Percentiles rank a stretch among this genome's conserved stretches.
These are phyloP conservation scores for Orius insidiosus DNA, from an alignment of 1,140 invertebrate species.

Conservation along the genomic window DNA sequence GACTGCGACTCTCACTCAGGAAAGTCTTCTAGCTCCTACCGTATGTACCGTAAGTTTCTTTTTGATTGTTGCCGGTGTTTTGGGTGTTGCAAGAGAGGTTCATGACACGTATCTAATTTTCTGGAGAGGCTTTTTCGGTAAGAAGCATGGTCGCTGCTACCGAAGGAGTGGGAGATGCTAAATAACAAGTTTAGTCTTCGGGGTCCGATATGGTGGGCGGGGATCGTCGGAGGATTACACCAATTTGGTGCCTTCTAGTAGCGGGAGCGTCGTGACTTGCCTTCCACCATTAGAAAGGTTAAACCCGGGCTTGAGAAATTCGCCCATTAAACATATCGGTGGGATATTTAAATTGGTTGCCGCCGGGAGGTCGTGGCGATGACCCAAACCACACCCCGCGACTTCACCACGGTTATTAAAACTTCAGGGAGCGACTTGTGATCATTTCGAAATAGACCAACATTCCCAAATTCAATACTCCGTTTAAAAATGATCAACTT, in stretches of 20 bases:
- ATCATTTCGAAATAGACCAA: too few relatives aligned
- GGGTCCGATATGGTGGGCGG: constrained; percentile 10
- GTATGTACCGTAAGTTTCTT: constrained; percentile 27
- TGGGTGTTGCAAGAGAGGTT: not conserved
- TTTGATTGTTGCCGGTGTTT: not conserved
- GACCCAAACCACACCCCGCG: too few relatives aligned
- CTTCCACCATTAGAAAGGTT: constrained; percentile 12
- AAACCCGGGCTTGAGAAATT: constrained; percentile 10
- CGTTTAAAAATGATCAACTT: too few relatives aligned
- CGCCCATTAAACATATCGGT: constrained; percentile 12
- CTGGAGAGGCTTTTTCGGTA: not conserved
- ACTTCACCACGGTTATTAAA: too few relatives aligned
- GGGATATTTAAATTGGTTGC: constrained; percentile 11
- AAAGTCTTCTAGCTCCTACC: constrained; percentile 24
- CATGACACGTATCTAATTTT: constrained; percentile 10
- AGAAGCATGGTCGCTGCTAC: not conserved
- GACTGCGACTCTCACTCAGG: constrained; percentile 17
- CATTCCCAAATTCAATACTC: too few relatives aligned
- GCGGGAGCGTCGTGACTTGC: constrained; percentile 8
- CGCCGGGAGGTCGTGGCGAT: constrained; percentile 1
- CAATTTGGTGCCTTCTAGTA: constrained; percentile 11
- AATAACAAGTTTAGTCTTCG: constrained; percentile 3
- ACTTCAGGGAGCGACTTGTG: too few relatives aligned
- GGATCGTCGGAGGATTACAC: constrained; percentile 2
- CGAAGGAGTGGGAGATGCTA: constrained; percentile 5